Percentiles rank a stretch among this genome's conserved stretches.
Conservation (phyloP, 2,113 vertebrate genomes). For the Mesembrinibis cayennensis region DNA sequence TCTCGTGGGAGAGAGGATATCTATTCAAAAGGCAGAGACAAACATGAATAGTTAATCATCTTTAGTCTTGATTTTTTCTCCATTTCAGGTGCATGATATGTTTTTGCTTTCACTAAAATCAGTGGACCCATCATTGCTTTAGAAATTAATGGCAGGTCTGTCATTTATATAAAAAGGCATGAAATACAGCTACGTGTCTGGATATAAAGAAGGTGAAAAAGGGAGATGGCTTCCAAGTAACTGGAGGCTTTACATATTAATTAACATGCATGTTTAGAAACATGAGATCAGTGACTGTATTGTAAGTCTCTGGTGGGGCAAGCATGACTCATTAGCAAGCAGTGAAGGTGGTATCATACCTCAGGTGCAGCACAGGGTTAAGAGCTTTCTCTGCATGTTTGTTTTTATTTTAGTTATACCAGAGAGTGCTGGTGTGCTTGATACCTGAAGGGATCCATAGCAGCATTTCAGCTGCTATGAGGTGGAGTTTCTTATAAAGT, state of each 20-base stretch:
- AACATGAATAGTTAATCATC: constrained; percentile 26
- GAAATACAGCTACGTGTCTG: background rate
- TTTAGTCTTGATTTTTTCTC: background rate
- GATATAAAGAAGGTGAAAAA: background rate
- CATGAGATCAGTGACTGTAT: background rate
- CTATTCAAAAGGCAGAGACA: constrained; percentile 24
- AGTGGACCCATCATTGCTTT: background rate
- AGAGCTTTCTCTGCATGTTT: background rate
- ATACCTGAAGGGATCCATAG: background rate
- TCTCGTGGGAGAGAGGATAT: constrained; percentile 11
- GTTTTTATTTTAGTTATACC: background rate
- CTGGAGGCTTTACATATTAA: background rate
- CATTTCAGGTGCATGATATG: background rate
- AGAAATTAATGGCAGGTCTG: background rate
- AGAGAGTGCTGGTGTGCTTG: background rate
- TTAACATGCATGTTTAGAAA: background rate
- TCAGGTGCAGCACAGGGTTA: background rate
- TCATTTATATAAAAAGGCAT: background rate
- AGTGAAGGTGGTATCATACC: background rate
- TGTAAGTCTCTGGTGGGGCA: background rate
- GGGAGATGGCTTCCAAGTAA: background rate
- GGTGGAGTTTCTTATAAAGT: background rate
- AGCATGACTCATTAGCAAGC: background rate
- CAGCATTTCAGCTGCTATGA: background rate
- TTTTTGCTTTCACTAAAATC: background rate